Evolutionary conservation across 2,888 invertebrate genomes (phyloP), one percentile per base, ranked within the genome.

Genomic region (Drosophila koepferae): DNA sequence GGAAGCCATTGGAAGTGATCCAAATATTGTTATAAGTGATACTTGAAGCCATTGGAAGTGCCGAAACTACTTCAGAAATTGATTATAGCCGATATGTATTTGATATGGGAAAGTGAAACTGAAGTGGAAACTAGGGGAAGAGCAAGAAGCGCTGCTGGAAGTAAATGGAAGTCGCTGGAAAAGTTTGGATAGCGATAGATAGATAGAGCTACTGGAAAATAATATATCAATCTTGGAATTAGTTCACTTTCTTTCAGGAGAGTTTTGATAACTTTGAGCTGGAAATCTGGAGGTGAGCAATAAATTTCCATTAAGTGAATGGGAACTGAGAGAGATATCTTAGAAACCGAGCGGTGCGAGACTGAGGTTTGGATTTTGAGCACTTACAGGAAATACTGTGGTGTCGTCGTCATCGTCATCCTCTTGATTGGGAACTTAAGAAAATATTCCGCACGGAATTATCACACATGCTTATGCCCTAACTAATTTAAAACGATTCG

Each of bases 401-500:
- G 9, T 36, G 20, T 41, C 31, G 28, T 48, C 40, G 43, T 36
- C 23, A 3, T 48, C 20, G 36, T 49, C 20, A 55, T 70, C 43
- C 8, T 16, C 12, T 16, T 20, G 18, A 28, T 41, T 56, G 70
- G 63, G 53, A 77, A 61, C 79, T 59, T 66, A 67, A 64, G 41
- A 68, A 72, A 65, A 65, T 43, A 78, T 78, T 78, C 77, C 77
- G 36, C 53, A 18, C 53, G 82, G 87, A 88, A 81, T 88, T 83
- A 83, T 83, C 83, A 83, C 83, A 88, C 77, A 73, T 80, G 84
- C 87, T 82, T 83, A 80, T 76, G 61, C 68, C 55, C 63, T 72
- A 72, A 65, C 51, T 54, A 53, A 62, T 14, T 12, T 60, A 23
- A 48, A 40, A 20, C 36, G 58, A 54, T 54, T 49, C 16, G 41